Evolutionary conservation across 1,140 invertebrate species (phyloP).

Genomic region (Euglossa dilemma): DNA sequence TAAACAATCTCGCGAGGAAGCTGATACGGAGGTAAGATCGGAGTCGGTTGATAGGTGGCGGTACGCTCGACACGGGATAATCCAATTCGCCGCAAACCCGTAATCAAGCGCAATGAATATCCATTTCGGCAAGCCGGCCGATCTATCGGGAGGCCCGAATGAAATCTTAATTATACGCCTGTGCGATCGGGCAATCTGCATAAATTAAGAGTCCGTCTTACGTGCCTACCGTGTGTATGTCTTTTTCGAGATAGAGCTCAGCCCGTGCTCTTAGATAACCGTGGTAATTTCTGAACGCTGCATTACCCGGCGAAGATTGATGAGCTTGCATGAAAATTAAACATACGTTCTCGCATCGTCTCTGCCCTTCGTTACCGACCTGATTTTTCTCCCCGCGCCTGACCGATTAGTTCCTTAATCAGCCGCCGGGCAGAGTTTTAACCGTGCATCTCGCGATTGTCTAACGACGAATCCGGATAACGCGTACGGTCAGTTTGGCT

Average conservation of each 20-base stretch:
- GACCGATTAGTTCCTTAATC: no score
- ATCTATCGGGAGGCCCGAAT: constrained; percentile 63
- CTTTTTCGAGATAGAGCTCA: constrained; percentile 15
- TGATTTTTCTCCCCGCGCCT: neutral
- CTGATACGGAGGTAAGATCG: constrained; percentile 50
- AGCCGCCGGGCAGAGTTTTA: no score
- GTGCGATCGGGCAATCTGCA: constrained; percentile 64
- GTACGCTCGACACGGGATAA: constrained; percentile 42
- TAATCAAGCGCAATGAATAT: constrained; percentile 73
- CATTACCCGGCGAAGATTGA: constrained; percentile 6
- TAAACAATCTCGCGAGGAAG: constrained; percentile 35
- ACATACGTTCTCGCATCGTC: neutral
- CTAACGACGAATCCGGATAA: no score
- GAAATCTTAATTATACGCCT: constrained; percentile 72
- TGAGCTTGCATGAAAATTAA: neutral
- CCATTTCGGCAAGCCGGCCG: constrained; percentile 56
- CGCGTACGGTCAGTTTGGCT: neutral
- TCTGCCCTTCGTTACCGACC: neutral
- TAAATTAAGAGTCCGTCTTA: constrained; percentile 63
- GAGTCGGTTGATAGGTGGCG: constrained; percentile 33
- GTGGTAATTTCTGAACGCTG: neutral
- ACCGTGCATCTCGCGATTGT: no score
- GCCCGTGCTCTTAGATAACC: neutral
- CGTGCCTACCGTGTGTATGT: neutral
- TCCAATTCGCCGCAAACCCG: constrained; percentile 58